Evolutionary conservation across 2,797 vertebrate species (phyloP).

Genomic region (Tokudaia tokunoshimensis): DNA sequence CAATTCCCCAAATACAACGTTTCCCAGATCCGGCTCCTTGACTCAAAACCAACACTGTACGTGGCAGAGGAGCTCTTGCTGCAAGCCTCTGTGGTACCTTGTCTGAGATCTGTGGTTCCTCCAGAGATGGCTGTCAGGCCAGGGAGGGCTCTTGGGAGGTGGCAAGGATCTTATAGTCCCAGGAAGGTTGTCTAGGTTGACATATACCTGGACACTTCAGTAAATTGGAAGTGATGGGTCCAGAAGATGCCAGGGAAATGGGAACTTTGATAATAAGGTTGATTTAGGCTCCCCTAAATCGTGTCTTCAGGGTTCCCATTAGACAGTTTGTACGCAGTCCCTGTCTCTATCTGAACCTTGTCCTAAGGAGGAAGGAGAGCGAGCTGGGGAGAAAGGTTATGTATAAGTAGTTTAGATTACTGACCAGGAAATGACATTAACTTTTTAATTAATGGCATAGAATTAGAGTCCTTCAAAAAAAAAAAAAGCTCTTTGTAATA

Average conservation of each 20-base stretch:
- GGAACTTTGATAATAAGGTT: not conserved
- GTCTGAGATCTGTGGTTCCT: not conserved
- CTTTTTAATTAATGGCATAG: not conserved
- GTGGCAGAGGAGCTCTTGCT: not conserved
- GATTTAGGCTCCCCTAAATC: not conserved
- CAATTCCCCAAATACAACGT: not conserved
- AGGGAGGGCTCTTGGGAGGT: not conserved
- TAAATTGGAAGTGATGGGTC: not conserved
- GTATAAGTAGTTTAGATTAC: not conserved
- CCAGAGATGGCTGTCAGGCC: not conserved
- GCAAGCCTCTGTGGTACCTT: not conserved
- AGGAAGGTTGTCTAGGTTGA: not conserved
- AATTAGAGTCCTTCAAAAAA: not conserved
- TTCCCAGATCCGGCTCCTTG: slow-evolving; percentile 36
- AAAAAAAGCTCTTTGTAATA: not conserved
- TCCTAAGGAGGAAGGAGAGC: not conserved
- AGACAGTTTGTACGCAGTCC: not conserved
- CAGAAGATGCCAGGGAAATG: not conserved
- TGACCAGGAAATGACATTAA: not conserved
- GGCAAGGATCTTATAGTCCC: not conserved
- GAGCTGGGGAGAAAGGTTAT: not conserved
- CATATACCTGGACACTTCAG: not conserved
- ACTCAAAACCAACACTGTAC: not conserved
- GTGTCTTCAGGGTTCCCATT: not conserved
- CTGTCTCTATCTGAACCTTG: not conserved